phyloP scores from a whole-genome alignment of 2,888 invertebrate genomes.

The Criorhina ranunculi region DNA sequence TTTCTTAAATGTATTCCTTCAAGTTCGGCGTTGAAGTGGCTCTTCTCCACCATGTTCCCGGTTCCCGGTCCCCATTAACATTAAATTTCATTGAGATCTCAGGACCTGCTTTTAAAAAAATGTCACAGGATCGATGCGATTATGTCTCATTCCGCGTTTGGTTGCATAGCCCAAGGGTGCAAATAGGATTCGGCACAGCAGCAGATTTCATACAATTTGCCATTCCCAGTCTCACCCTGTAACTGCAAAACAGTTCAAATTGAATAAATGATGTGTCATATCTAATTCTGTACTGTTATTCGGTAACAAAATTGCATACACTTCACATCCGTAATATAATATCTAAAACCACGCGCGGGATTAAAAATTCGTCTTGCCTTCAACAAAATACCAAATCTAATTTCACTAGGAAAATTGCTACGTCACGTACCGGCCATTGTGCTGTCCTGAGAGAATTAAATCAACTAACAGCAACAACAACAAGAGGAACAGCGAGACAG shows the following conservation, averaged over 20 bases:
- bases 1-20: too few species aligned
- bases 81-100: too few species aligned
- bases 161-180: too few species aligned
- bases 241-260: background rate
- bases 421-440: constrained; percentile 71
- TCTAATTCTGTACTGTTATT: constrained; percentile 47
- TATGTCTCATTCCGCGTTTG: too few species aligned
- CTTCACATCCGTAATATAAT: constrained; percentile 13
- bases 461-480: constrained; percentile 56
- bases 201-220: background rate
- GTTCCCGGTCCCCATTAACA: too few species aligned
- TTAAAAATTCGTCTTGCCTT: constrained; percentile 73
- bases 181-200: too few species aligned
- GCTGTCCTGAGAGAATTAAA: constrained; percentile 66
- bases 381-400: constrained; percentile 71
- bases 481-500: constrained; percentile 38
- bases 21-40: too few species aligned
- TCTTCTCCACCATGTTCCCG: too few species aligned
- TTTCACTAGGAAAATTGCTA: constrained; percentile 63
- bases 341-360: constrained; percentile 32
- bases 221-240: background rate
- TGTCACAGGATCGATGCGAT: too few species aligned
- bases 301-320: constrained; percentile 7
- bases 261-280: constrained; percentile 30
- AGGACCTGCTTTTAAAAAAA: too few species aligned